phyloP scores from a whole-genome alignment of 2,113 vertebrate species.

The Onychorhynchus coronatus region DNA sequence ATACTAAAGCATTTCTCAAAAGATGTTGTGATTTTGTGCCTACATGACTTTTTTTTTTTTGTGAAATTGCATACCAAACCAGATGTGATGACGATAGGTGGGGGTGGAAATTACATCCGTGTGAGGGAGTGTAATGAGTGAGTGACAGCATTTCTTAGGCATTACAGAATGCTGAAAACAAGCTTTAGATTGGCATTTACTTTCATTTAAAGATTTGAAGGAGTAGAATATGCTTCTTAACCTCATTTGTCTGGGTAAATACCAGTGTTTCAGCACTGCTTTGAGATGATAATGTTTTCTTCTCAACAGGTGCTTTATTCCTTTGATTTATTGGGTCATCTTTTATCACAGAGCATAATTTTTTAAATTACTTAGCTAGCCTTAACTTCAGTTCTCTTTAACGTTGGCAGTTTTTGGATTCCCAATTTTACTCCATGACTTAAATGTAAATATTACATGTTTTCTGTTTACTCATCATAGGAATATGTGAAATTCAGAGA shows the following conservation, averaged over 20 bases:
- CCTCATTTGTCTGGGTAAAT: not conserved
- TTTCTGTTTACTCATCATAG: not conserved
- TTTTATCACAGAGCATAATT: not conserved
- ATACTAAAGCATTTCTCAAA: not conserved
- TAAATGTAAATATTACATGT: not conserved
- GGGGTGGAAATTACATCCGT: constrained; percentile 61
- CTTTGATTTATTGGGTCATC: not conserved
- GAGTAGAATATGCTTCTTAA: constrained; percentile 1
- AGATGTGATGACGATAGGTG: constrained; percentile 59
- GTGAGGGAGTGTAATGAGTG: constrained; percentile 55
- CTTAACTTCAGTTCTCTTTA: not conserved
- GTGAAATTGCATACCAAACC: constrained; percentile 13
- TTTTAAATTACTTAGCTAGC: not conserved
- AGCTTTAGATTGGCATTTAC: constrained; percentile 9
- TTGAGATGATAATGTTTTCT: not conserved
- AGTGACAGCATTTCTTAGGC: constrained; percentile 39
- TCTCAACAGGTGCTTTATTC: not conserved
- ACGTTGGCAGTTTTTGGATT: not conserved
- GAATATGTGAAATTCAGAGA: not conserved
- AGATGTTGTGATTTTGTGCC: not conserved
- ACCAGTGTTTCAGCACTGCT: not conserved
- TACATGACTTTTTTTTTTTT: not conserved
- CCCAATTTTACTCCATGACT: not conserved
- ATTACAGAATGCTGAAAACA: constrained; percentile 9
- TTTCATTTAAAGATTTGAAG: constrained; percentile 27